Evolutionary conservation across 2,797 vertebrate genomes (phyloP).

Genomic region (Ibycter americanus): DNA sequence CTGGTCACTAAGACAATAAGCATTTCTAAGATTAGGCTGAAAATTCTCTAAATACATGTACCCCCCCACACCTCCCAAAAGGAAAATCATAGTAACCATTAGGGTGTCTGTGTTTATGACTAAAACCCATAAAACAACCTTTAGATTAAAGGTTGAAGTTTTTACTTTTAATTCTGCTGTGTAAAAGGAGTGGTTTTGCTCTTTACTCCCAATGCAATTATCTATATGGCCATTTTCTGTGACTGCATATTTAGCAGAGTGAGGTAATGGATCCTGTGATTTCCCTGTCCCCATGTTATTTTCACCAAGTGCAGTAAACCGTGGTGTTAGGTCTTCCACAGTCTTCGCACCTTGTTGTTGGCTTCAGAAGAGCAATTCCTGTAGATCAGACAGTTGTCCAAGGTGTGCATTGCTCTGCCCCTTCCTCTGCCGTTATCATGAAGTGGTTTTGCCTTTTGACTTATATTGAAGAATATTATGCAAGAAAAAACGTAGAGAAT

Average conservation of each 20-base stretch:
- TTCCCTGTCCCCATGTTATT: background rate
- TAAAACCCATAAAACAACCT: slow-evolving; percentile 49
- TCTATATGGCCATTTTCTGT: background rate
- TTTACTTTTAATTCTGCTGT: background rate
- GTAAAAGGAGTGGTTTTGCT: background rate
- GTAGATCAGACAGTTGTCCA: background rate
- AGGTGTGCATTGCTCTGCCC: background rate
- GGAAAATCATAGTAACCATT: slow-evolving; percentile 69
- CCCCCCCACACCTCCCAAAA: background rate
- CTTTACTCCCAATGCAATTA: background rate
- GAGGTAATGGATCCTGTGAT: background rate
- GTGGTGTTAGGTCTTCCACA: background rate
- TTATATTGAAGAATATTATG: background rate
- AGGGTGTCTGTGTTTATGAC: slow-evolving; percentile 62
- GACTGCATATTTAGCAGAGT: background rate
- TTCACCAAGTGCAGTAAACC: background rate
- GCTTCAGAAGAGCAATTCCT: background rate
- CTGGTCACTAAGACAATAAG: slow-evolving; percentile 72
- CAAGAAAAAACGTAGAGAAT: background rate
- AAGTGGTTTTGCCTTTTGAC: background rate
- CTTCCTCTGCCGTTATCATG: background rate
- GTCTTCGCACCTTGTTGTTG: background rate
- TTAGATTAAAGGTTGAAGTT: background rate
- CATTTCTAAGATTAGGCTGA: slow-evolving; percentile 72
- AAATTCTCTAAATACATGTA: slow-evolving; percentile 70